A percentile compares a stretch with the other conserved stretches of the same genome.
Evolutionary conservation across 2,888 invertebrate genomes (phyloP).

Genomic region (Deilephila porcellus): DNA sequence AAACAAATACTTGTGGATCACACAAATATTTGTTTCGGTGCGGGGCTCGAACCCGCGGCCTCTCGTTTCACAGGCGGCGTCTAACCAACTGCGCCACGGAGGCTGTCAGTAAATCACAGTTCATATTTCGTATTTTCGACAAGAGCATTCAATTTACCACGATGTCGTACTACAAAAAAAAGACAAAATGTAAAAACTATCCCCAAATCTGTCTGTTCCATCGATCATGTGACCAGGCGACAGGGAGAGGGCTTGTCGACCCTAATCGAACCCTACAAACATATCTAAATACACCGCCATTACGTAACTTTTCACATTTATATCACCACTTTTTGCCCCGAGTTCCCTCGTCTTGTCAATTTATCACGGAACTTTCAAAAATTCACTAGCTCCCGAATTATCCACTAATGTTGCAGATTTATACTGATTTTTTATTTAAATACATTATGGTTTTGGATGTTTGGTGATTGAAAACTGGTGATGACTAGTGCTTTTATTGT

Average conservation of each 20-base stretch:
- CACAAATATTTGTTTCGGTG: too few relatives aligned
- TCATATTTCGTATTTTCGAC: not conserved
- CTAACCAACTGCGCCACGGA: too few relatives aligned
- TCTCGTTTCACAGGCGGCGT: too few relatives aligned
- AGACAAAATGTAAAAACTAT: conserved; percentile 70
- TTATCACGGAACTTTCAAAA: conserved; percentile 4
- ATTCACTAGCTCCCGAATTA: not conserved
- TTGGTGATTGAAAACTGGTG: not conserved
- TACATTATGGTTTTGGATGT: not conserved
- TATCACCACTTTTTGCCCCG: conserved; percentile 14
- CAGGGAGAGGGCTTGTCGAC: conserved; percentile 79
- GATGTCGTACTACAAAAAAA: conserved; percentile 45
- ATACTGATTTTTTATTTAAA: not conserved
- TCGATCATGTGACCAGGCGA: conserved; percentile 73
- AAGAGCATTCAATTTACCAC: conserved; percentile 37
- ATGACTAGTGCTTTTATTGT: not conserved
- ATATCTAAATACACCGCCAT: conserved; percentile 44
- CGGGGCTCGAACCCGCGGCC: too few relatives aligned
- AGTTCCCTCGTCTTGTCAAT: conserved; percentile 11
- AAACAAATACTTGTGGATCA: too few relatives aligned
- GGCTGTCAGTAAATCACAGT: not conserved
- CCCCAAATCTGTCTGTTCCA: conserved; percentile 74
- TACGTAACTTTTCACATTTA: conserved; percentile 36
- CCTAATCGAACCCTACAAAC: conserved; percentile 77
- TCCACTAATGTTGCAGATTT: not conserved